Evolutionary conservation across 30 jellyfish, hydroid and myxozoan species (phyloP).

Genomic region (Clytia hemisphaerica): DNA sequence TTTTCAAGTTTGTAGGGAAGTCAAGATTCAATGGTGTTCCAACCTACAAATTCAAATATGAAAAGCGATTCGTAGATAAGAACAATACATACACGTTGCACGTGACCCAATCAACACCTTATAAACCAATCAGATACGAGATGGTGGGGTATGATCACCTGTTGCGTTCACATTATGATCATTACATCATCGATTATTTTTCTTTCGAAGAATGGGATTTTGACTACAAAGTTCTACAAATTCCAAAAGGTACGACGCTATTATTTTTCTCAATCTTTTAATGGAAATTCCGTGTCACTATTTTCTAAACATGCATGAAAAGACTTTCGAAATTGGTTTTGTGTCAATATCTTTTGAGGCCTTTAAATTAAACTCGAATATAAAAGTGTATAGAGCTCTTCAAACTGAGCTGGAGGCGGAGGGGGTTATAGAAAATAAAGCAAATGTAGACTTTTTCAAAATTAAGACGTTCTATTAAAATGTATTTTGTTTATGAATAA

Average conservation of each 20-base stretch:
- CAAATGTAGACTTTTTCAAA: no score
- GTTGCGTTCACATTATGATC: constrained; percentile 72
- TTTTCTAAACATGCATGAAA: no score
- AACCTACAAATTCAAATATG: constrained; percentile 46
- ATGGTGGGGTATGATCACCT: constrained; percentile 81
- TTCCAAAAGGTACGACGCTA: constrained; percentile 81
- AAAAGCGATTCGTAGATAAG: constrained; percentile 25
- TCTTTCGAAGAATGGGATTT: constrained; percentile 38
- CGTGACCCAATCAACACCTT: constrained; percentile 52
- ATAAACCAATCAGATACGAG: constrained; percentile 63
- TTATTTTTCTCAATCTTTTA: no score
- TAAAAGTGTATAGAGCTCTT: no score
- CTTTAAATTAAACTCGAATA: no score
- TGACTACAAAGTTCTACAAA: constrained; percentile 36
- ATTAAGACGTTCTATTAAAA: no score
- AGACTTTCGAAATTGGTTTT: no score
- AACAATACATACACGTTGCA: constrained; percentile 67
- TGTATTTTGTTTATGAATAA: no score
- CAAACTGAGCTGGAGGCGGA: no score
- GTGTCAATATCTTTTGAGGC: no score
- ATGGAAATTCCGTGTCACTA: no score
- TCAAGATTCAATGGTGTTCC: constrained; percentile 37
- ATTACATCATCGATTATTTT: constrained; percentile 54
- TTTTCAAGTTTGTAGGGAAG: constrained; percentile 26
- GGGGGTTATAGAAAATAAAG: no score